These are phyloP conservation scores for Alouatta palliata DNA, from an alignment of 2,113 vertebrate genomes.

Conservation along the genomic window DNA sequence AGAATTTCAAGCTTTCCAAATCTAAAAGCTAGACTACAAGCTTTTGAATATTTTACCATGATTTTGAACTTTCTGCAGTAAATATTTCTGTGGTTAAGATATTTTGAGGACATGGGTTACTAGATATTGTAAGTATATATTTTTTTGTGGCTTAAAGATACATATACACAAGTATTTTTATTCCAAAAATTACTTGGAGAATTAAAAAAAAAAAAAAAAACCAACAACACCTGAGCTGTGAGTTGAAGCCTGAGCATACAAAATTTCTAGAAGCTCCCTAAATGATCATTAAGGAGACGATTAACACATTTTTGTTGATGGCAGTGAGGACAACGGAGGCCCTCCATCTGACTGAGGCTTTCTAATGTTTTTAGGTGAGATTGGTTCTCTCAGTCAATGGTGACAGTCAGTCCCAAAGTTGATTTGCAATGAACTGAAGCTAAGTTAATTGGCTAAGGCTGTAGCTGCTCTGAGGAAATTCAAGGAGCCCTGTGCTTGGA, in stretches of 20 bases:
- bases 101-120: neutral
- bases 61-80: neutral
- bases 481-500: neutral
- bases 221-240: neutral
- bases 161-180: neutral
- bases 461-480: neutral
- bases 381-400: neutral
- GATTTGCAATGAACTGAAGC: neutral
- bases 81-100: neutral
- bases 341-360: neutral
- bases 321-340: neutral
- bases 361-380: neutral
- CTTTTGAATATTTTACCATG: neutral
- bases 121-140: neutral
- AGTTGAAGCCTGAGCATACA: neutral
- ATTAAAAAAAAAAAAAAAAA: slow-evolving; percentile 11
- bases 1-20: neutral
- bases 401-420: neutral
- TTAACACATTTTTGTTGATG: neutral
- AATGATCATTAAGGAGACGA: neutral
- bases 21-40: neutral
- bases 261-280: neutral
- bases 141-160: neutral
- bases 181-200: neutral
- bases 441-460: neutral